Evolutionary conservation across 2,888 invertebrate species (phyloP), one percentile per base, ranked within the genome.

Genomic region (Chironomus tentans): DNA sequence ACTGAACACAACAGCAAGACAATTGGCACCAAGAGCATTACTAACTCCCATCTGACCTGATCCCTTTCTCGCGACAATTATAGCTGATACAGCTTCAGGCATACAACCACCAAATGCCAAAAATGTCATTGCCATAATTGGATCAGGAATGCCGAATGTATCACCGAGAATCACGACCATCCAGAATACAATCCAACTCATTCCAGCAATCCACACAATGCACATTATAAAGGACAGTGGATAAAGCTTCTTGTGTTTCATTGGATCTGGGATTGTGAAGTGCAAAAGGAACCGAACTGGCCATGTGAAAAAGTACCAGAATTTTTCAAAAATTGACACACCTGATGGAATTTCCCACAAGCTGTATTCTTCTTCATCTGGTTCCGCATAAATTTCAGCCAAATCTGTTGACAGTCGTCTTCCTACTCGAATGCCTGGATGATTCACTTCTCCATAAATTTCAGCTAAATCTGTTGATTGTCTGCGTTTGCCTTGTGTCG

Each of bases 121-220:
- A 80, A 97, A 92, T 0, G 95, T 95, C 80, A 97, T 89, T 2
- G 96, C 97, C 91, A 96, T 93, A 0, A 97, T 91, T 10, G 94
- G 91, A 79, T 95, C 94, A 0, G 95, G 92, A 70, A 97, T 92
- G 4, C 87, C 86, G 62, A 76, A 70, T 5, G 65, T 79, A 84
- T 83, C 82, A 92, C 96, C 96, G 78, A 95, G 89, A 3, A 92
- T 87, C 46, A 94, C 90, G 82, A 96, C 91, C 90, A 95, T 94
- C 97, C 97, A 97, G 0, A 96, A 92, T 28, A 95, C 92, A 75
- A 94, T 80, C 81, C 95, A 97, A 0, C 96, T 93, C 78, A 94
- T 90, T 1, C 86, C 82, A 2, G 93, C 96, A 78, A 97, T 94
- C 90, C 93, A 94, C 2, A 93, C 82, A 28, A 95, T 90, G 81